Evolutionary conservation across 2,113 vertebrate genomes (phyloP).

Genomic region (Bungarus multicinctus): DNA sequence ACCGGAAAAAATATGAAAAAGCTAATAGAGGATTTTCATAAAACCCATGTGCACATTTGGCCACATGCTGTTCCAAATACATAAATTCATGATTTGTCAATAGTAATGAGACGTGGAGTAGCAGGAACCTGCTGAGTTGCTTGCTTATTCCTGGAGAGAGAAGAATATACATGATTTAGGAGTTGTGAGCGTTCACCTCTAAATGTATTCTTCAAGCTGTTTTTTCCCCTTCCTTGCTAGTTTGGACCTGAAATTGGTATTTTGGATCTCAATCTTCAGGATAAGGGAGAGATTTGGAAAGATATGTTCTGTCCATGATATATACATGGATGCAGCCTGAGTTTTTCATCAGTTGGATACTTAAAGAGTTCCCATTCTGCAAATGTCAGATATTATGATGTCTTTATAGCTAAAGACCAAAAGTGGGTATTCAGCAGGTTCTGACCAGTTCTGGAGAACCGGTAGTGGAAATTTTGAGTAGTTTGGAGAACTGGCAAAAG

Average conservation of each 20-base stretch:
- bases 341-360: neutral
- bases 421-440: too few species aligned
- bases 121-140: constrained; percentile 45
- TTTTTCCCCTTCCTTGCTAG: neutral
- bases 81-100: constrained; percentile 57
- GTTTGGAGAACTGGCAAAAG: too few species aligned
- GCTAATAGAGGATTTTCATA: constrained; percentile 47
- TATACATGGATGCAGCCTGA: neutral
- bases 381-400: neutral
- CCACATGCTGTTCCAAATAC: constrained; percentile 41
- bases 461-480: too few species aligned
- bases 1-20: constrained; percentile 36
- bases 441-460: too few species aligned
- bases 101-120: constrained; percentile 58
- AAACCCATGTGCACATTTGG: constrained; percentile 38
- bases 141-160: constrained; percentile 35
- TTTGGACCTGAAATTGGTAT: constrained; percentile 10
- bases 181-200: constrained; percentile 34
- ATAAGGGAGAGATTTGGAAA: neutral
- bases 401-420: neutral
- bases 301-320: neutral
- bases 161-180: constrained; percentile 52
- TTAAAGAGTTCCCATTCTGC: neutral
- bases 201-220: constrained; percentile 48
- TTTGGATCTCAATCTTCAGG: constrained; percentile 17